A percentile compares a stretch with the other conserved stretches of the same genome.
Evolutionary conservation across 2,888 invertebrate species (phyloP).

Genomic region (Chironomus tentans): DNA sequence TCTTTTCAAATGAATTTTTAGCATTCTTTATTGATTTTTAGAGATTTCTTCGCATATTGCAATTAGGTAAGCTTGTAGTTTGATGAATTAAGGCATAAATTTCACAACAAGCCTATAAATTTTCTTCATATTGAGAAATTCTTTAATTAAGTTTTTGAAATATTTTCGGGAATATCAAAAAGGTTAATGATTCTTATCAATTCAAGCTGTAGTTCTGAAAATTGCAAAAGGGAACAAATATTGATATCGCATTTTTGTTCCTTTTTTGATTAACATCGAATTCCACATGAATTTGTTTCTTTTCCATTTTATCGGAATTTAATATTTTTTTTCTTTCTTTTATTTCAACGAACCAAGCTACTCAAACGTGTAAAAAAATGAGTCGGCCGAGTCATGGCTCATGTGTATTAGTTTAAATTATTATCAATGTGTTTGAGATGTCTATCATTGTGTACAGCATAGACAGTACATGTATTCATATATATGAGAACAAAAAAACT

Average conservation of each 20-base stretch:
- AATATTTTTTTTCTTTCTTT: not conserved
- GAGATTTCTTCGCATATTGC: too few relatives aligned
- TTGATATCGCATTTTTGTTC: slow-evolving; percentile 9
- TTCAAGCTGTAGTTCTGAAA: not conserved
- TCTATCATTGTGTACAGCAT: not conserved
- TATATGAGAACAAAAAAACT: not conserved
- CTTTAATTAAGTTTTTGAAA: too few relatives aligned
- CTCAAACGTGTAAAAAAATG: not conserved
- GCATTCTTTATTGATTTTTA: too few relatives aligned
- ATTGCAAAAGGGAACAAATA: not conserved
- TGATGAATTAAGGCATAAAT: too few relatives aligned
- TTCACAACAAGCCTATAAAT: too few relatives aligned
- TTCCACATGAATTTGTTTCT: slow-evolving; percentile 16
- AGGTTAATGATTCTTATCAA: too few relatives aligned
- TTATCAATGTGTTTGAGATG: not conserved
- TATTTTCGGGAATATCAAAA: too few relatives aligned
- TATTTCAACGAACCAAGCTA: not conserved
- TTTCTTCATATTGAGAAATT: too few relatives aligned
- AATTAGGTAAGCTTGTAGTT: too few relatives aligned
- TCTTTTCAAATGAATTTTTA: too few relatives aligned
- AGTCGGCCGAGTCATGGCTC: not conserved
- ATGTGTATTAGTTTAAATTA: not conserved
- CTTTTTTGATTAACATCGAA: slow-evolving; percentile 8
- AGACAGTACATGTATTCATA: not conserved
- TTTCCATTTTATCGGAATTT: slow-evolving; percentile 22